Conservation (phyloP, 2,113 vertebrate genomes). For the Acrocephalus kingi region DNA sequence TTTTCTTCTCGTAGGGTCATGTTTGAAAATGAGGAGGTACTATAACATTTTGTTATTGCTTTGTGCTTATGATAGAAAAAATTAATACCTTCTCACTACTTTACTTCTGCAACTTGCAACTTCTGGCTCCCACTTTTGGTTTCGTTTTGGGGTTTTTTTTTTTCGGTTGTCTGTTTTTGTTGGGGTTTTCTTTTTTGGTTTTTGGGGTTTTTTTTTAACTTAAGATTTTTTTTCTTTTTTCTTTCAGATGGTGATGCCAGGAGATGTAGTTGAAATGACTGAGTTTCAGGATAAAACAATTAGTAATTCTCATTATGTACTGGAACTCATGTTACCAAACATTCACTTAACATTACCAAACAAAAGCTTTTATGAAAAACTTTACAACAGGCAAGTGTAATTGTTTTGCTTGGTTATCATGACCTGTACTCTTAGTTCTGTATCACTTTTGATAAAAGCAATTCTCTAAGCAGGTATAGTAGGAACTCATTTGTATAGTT, state of each 20-base stretch:
- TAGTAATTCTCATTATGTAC: slow-evolving; percentile 90
- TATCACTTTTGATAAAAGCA: not conserved
- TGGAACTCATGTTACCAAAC: slow-evolving; percentile 89
- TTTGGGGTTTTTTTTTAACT: not conserved
- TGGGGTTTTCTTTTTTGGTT: not conserved
- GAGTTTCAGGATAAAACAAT: slow-evolving; percentile 97
- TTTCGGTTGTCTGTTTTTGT: not conserved
- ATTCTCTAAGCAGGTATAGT: not conserved
- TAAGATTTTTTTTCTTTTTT: not conserved
- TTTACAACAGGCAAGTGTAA: slow-evolving; percentile 87
- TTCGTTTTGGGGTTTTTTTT: not conserved
- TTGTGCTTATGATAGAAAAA: not conserved
- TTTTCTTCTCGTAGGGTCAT: slow-evolving; percentile 97
- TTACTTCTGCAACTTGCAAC: not conserved
- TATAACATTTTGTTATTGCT: not conserved
- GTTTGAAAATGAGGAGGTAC: slow-evolving; percentile 98
- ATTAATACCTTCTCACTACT: not conserved
- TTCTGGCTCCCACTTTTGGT: not conserved
- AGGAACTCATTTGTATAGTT: not conserved
- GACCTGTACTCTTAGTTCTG: not conserved
- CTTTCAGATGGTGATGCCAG: slow-evolving; percentile 95
- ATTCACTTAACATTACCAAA: slow-evolving; percentile 86
- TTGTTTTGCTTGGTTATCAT: not conserved
- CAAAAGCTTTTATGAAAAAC: slow-evolving; percentile 93
- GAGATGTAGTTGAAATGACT: slow-evolving; percentile 91